These are phyloP conservation scores for Trichonephila clavata DNA, from an alignment of 1,140 invertebrate genomes.

Conservation along the genomic window DNA sequence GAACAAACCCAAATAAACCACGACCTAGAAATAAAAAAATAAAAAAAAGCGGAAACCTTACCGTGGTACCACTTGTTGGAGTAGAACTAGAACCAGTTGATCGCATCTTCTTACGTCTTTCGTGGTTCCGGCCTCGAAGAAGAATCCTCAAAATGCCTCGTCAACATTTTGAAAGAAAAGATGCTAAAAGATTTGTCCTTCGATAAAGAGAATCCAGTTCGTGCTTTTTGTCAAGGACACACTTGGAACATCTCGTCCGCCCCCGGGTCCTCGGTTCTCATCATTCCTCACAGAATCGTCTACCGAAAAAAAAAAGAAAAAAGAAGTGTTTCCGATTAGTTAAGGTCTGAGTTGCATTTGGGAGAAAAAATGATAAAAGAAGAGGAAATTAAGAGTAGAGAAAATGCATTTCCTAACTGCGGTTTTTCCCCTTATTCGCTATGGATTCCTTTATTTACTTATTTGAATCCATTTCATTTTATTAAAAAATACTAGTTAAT, in stretches of 20 bases:
- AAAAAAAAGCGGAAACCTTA: neutral
- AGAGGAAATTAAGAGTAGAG: neutral
- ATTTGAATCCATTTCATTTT: neutral
- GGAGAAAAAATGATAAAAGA: neutral
- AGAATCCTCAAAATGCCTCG: neutral
- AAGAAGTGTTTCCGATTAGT: neutral
- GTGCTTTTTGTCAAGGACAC: constrained; percentile 22
- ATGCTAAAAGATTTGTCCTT: constrained; percentile 17
- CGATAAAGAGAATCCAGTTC: constrained; percentile 12
- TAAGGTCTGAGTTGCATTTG: neutral
- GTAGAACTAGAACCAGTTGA: constrained; percentile 24
- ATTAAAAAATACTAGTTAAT: neutral
- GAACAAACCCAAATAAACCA: neutral
- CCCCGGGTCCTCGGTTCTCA: constrained; percentile 25
- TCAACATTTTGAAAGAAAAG: neutral
- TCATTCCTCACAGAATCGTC: neutral
- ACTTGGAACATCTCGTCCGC: neutral
- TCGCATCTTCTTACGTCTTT: neutral
- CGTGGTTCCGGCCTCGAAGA: neutral
- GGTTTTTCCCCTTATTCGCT: neutral
- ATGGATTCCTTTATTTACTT: no score
- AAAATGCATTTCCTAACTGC: neutral
- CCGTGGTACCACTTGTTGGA: constrained; percentile 4
- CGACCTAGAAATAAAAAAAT: neutral
- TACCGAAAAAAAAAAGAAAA: constrained; percentile 3